These are phyloP conservation scores for rat (Rattus norvegicus) DNA, from an alignment of 2,113 vertebrate species.

Conservation along the genomic window DNA sequence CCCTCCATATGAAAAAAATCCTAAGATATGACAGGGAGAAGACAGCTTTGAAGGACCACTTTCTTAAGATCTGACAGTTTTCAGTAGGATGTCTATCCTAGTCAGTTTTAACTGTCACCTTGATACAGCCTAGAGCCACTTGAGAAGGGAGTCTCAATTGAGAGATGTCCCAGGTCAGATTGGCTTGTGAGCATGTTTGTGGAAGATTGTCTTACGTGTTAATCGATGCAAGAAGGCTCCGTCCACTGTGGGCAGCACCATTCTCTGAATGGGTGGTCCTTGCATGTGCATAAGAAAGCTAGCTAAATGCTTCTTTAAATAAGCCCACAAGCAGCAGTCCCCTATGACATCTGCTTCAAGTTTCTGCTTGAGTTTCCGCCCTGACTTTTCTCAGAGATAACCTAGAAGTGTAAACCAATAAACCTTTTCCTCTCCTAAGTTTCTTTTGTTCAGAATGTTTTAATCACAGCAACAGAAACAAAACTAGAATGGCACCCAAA, in stretches of 20 bases:
- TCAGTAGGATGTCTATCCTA: not conserved
- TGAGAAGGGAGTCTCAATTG: not conserved
- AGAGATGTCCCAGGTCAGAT: not conserved
- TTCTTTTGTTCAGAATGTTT: not conserved
- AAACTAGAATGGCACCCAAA: not conserved
- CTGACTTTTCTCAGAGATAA: not conserved
- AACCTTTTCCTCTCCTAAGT: not conserved
- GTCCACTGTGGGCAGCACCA: not conserved
- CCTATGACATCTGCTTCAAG: not conserved
- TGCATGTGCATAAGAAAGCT: not conserved
- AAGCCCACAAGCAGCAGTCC: not conserved
- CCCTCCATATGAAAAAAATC: not conserved
- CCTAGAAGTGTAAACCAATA: not conserved
- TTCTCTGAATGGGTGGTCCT: not conserved
- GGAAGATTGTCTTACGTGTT: not conserved
- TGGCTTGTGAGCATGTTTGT: too few species aligned
- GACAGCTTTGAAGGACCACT: not conserved
- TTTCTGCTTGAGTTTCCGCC: not conserved
- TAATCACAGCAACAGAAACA: not conserved
- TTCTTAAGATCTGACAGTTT: not conserved
- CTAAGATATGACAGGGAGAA: not conserved
- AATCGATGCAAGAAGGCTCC: too few species aligned
- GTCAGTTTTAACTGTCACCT: not conserved
- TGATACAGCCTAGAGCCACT: not conserved
- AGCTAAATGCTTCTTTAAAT: not conserved